Evolutionary conservation across 1,140 invertebrate species (phyloP), one percentile per base, ranked within the genome.

Genomic region (Drosophila sproati): DNA sequence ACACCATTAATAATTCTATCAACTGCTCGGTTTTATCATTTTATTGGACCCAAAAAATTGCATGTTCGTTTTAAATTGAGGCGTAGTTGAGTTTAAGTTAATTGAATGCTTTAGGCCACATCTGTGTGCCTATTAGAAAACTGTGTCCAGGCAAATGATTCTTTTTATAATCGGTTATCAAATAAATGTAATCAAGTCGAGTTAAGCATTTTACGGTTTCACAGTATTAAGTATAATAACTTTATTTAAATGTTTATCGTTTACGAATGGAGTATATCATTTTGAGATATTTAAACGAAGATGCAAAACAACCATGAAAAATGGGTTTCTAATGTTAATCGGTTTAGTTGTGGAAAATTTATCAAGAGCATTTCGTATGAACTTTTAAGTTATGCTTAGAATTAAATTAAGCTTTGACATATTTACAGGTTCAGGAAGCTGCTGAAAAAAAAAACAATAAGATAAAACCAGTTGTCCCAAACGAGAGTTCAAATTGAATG

Each of bases 21-120:
- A 37, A 3, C 43, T 28, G 57, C 10, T 39, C 20, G 60, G 34
- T 51, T 62, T 62, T 62, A 62, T 43, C 10, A 4, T 7, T 8
- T 39, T 61, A 61, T 20, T 20, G 1, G 32, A 8, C 6, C 29
- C 10, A 7, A n/a, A 28, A 2, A 8, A 28, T 60, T 60, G 57
- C 57, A 28, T 60, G 57, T 37, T 60, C 1, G 28, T 5, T 29
- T 1, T 2, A 7, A 6, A 2, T n/a, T 4, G 57, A 43, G 57
- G 57, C 43, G 57, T 60, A 8, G 3, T 47, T 47, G 31, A 8
- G 4, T 60, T 60, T 59, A 59, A 0, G 10, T 2, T 4, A 34
- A 60, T 4, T 6, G 2, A 10, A 3, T 41, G 10, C 2, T 41
- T 3, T 10, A 39, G 37, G 37, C 7, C 37, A 39, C 10, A 8